Evolutionary conservation across 1,140 invertebrate species (phyloP).

Genomic region (Dendroctonus ponderosae): DNA sequence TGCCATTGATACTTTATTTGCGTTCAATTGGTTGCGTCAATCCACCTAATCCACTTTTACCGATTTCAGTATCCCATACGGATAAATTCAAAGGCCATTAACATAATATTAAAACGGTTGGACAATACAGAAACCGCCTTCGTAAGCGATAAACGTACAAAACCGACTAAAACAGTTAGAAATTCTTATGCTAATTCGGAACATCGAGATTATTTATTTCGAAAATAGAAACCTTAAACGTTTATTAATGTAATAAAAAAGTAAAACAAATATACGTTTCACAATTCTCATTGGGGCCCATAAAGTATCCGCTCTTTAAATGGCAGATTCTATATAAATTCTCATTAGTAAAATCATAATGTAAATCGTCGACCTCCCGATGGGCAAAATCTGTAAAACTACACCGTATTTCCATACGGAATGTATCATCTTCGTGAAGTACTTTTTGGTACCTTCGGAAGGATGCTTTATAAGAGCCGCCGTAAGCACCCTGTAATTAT

Average conservation of each 20-base stretch:
- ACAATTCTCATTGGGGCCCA: conserved; percentile 12
- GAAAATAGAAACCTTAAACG: conserved; percentile 12
- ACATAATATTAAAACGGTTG: too few species aligned
- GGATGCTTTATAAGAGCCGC: not conserved
- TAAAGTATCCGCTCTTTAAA: conserved; percentile 14
- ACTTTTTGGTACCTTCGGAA: too few species aligned
- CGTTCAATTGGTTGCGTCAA: too few species aligned
- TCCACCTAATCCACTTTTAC: too few species aligned
- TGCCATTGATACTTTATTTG: too few species aligned
- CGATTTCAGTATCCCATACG: too few species aligned
- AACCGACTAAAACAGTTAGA: not conserved
- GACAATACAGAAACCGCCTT: too few species aligned
- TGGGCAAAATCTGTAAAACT: conserved; percentile 6
- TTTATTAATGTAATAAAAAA: conserved; percentile 22
- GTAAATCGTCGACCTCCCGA: conserved; percentile 6
- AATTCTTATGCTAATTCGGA: conserved; percentile 15
- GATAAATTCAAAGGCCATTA: too few species aligned
- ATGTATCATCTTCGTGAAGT: not conserved
- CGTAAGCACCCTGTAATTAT: conserved; percentile 4
- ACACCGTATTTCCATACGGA: conserved; percentile 11
- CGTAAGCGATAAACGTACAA: too few species aligned
- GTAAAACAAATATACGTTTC: conserved; percentile 26
- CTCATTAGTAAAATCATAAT: conserved; percentile 19
- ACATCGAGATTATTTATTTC: conserved; percentile 9
- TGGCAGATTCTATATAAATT: conserved; percentile 18